These are phyloP conservation scores for Nyctereutes procyonoides DNA, from an alignment of 2,113 vertebrate genomes.

Conservation along the genomic window DNA sequence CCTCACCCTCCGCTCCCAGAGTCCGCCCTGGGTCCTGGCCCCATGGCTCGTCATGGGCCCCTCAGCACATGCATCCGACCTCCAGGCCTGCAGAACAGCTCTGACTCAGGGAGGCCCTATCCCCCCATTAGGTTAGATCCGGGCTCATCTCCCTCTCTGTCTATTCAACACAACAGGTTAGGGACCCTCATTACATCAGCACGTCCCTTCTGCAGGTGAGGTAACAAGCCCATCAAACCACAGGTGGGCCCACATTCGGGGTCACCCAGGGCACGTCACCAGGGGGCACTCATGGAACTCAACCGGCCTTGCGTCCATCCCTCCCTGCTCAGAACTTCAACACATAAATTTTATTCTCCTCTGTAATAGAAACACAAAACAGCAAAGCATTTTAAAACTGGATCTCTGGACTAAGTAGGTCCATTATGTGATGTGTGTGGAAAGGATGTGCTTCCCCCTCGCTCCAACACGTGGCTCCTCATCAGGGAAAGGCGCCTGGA, in stretches of 20 bases:
- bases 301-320: background rate
- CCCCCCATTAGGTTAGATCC: background rate
- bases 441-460: background rate
- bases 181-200: background rate
- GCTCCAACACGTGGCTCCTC: background rate
- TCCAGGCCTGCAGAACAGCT: background rate
- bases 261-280: background rate
- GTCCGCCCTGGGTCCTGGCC: background rate
- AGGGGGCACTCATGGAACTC: conserved; percentile 14
- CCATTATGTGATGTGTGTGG: background rate
- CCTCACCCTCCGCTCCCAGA: background rate
- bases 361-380: background rate
- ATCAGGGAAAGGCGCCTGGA: background rate
- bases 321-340: background rate
- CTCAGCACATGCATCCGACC: background rate
- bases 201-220: background rate
- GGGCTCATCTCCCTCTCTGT: background rate
- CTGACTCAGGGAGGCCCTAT: background rate
- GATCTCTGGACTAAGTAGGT: background rate
- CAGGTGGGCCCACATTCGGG: accelerated
- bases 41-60: accelerated
- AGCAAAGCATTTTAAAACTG: background rate
- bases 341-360: background rate
- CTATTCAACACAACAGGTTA: background rate
- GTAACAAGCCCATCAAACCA: background rate